A percentile compares a stretch with the other conserved stretches of the same genome.
These are phyloP conservation scores for Eulemur rubriventer DNA, from an alignment of 2,797 vertebrate genomes.

Conservation along the genomic window DNA sequence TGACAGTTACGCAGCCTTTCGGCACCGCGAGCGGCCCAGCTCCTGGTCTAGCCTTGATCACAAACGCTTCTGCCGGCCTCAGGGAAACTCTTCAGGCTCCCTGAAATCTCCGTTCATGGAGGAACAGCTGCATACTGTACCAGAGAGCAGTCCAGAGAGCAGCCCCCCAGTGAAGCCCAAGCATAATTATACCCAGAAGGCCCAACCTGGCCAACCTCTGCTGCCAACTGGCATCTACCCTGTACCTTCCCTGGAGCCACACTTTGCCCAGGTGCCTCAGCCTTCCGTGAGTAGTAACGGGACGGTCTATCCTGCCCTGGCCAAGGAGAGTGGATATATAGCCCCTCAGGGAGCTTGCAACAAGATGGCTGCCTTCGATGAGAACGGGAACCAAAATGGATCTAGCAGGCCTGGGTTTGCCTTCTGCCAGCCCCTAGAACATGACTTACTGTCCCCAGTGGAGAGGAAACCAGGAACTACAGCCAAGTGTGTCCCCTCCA, in stretches of 20 bases:
- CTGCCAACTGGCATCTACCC: slow-evolving; percentile 90
- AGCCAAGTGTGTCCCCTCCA: slow-evolving; percentile 82
- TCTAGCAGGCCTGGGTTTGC: slow-evolving; percentile 68
- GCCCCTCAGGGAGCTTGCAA: slow-evolving; percentile 56
- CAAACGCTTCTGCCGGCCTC: slow-evolving; percentile 86
- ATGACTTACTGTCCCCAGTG: background rate
- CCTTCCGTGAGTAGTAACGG: slow-evolving; percentile 80
- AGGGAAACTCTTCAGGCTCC: slow-evolving; percentile 83
- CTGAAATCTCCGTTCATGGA: slow-evolving; percentile 86
- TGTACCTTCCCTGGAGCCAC: slow-evolving; percentile 92
- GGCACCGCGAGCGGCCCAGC: slow-evolving; percentile 92
- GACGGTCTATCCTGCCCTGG: slow-evolving; percentile 88
- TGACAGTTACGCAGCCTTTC: slow-evolving; percentile 93
- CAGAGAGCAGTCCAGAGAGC: slow-evolving; percentile 96
- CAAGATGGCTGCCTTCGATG: slow-evolving; percentile 62
- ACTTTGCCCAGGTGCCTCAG: slow-evolving; percentile 91
- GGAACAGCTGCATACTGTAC: slow-evolving; percentile 92
- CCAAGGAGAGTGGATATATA: slow-evolving; percentile 89
- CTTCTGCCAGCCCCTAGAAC: slow-evolving; percentile 79
- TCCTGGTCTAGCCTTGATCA: slow-evolving; percentile 92
- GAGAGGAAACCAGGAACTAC: slow-evolving; percentile 83
- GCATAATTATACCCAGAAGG: slow-evolving; percentile 85
- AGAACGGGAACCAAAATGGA: slow-evolving; percentile 90
- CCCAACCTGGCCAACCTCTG: slow-evolving; percentile 88
- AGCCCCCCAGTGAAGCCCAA: slow-evolving; percentile 93